phyloP scores from a whole-genome alignment of 1,140 invertebrate species.

The Lepidurus packardi region DNA sequence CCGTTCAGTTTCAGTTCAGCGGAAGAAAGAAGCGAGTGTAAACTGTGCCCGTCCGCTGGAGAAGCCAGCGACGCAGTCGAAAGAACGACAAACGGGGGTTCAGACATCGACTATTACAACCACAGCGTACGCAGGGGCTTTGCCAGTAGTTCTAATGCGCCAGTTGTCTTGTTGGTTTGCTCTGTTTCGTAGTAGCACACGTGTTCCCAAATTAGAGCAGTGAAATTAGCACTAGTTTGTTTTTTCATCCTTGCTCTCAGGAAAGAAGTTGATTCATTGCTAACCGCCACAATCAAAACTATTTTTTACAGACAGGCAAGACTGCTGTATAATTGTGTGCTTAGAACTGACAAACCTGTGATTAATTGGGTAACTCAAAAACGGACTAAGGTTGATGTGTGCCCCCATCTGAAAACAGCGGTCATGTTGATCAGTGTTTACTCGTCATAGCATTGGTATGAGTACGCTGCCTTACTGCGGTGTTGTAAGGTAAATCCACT shows the following conservation, averaged over 20 bases:
- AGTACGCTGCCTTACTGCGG: conserved; percentile 7
- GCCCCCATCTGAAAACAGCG: background rate
- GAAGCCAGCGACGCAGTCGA: conserved; percentile 2
- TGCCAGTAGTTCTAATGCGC: conserved; percentile 7
- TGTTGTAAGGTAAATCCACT: background rate
- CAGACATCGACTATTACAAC: conserved; percentile 19
- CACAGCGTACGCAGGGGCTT: conserved; percentile 5
- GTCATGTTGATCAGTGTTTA: background rate
- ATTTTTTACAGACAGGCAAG: background rate
- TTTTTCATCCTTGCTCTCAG: background rate
- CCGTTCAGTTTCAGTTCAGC: background rate
- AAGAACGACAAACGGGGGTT: background rate
- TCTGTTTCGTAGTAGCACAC: background rate
- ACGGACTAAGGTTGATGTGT: background rate
- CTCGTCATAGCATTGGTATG: background rate
- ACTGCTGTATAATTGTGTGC: background rate
- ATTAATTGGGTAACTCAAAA: background rate
- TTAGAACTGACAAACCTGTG: background rate
- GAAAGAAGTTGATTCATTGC: background rate
- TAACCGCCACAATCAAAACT: background rate
- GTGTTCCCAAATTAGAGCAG: conserved; percentile 1
- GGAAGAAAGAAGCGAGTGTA: conserved; percentile 1
- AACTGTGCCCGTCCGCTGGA: conserved; percentile 1
- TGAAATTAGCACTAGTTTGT: background rate
- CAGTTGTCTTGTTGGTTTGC: conserved; percentile 4